phyloP scores from a whole-genome alignment of 2,113 vertebrate species.

The Falcunculus frontatus region DNA sequence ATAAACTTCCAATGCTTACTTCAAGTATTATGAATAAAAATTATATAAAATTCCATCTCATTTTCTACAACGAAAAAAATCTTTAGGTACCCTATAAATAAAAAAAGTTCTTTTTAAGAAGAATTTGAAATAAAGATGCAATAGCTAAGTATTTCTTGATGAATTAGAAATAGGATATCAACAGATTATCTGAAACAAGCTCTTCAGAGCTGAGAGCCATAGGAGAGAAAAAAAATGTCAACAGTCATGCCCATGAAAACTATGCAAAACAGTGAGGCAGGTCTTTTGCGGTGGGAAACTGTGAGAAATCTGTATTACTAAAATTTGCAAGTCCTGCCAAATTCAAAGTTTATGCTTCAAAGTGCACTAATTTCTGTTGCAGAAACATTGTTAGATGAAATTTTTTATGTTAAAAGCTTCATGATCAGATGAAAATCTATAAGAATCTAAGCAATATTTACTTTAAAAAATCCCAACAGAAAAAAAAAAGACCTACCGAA shows the following conservation, averaged over 20 bases:
- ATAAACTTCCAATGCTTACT: not conserved
- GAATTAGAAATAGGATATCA: not conserved
- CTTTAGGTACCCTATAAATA: not conserved
- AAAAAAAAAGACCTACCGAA: rapidly evolving
- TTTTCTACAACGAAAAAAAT: not conserved
- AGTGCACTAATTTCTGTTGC: not conserved
- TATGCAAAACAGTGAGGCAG: rapidly evolving
- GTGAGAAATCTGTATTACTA: not conserved
- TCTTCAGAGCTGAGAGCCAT: not conserved
- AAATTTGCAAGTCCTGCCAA: not conserved
- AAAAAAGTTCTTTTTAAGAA: not conserved
- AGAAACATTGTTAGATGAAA: not conserved
- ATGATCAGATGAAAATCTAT: not conserved
- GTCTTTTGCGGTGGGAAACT: not conserved
- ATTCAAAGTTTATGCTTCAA: not conserved
- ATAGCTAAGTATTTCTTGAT: not conserved
- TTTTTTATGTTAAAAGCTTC: not conserved
- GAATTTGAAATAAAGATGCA: not conserved
- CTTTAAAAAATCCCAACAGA: not conserved
- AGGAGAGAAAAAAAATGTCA: not conserved
- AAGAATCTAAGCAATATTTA: not conserved
- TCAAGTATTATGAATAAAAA: not conserved
- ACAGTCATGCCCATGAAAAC: not conserved
- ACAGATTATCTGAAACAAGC: not conserved
- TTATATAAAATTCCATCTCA: not conserved